phyloP scores from a whole-genome alignment of 2,888 invertebrate genomes.

The Sphinx pinastri region DNA sequence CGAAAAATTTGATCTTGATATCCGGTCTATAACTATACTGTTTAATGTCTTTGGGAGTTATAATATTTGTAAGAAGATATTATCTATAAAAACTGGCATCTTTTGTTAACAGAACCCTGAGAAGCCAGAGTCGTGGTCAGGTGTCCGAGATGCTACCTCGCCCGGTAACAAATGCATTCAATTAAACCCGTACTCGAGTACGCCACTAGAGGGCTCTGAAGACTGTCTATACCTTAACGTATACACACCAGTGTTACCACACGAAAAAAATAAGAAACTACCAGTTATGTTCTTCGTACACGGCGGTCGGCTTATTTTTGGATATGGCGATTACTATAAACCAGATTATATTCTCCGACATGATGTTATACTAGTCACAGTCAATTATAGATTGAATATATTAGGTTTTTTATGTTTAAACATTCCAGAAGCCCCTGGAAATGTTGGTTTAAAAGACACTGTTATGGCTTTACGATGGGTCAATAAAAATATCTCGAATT shows the following conservation, averaged over 20 bases:
- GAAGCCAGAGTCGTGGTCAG: conserved; percentile 60
- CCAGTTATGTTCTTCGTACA: conserved; percentile 84
- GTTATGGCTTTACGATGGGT: conserved; percentile 72
- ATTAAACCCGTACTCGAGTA: conserved; percentile 67
- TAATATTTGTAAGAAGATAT: no score
- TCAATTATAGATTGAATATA: conserved; percentile 69
- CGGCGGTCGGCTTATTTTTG: conserved; percentile 82
- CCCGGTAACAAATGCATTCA: conserved; percentile 74
- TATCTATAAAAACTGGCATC: no score
- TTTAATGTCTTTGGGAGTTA: no score
- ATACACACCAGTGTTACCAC: conserved; percentile 83
- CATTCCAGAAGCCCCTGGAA: conserved; percentile 69
- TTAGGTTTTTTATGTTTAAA: conserved; percentile 70
- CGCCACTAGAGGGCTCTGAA: conserved; percentile 81
- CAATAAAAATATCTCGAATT: conserved; percentile 58
- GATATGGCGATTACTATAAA: conserved; percentile 77
- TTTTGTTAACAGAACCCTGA: conserved; percentile 59
- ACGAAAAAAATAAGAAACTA: conserved; percentile 55
- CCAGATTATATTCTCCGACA: conserved; percentile 69
- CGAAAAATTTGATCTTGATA: no score
- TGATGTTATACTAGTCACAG: conserved; percentile 67
- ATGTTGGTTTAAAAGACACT: conserved; percentile 69
- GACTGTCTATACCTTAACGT: conserved; percentile 88
- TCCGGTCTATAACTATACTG: no score
- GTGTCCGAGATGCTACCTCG: conserved; percentile 65